Percentiles rank a stretch among this genome's conserved stretches.
phyloP scores from a whole-genome alignment of 37 sponge, comb jelly and placozoan species.

The Bolinopsis microptera region DNA sequence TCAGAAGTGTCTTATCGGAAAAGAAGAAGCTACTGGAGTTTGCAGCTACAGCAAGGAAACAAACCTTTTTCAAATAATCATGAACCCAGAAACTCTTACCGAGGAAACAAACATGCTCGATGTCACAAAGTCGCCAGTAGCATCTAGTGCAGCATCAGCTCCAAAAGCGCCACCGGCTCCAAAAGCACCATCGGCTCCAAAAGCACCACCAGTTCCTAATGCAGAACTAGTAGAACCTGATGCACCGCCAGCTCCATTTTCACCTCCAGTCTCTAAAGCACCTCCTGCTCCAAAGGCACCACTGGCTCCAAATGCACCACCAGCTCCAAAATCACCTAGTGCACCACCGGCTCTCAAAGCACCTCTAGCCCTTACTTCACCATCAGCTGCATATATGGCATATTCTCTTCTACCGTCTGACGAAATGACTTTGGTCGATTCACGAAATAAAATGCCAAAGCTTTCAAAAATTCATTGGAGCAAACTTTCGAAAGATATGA shows the following conservation, averaged over 20 bases:
- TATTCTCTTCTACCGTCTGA: no score
- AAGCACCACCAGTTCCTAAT: background rate
- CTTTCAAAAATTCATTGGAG: background rate
- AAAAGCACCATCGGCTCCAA: background rate
- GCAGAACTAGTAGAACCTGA: background rate
- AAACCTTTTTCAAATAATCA: constrained; percentile 3
- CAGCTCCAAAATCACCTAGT: background rate
- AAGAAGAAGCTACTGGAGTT: background rate
- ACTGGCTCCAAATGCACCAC: background rate
- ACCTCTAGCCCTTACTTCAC: no score
- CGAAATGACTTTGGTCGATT: background rate
- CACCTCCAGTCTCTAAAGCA: background rate
- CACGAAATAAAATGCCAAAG: background rate
- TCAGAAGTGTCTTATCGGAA: no score
- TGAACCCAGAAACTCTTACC: background rate
- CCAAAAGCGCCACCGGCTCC: background rate
- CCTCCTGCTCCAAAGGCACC: background rate
- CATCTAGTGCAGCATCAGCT: background rate
- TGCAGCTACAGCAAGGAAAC: background rate
- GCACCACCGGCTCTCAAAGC: background rate
- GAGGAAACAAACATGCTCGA: no score
- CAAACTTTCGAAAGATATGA: background rate
- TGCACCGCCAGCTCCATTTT: background rate
- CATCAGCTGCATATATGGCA: no score
- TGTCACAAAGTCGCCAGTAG: no score